Base-by-base conservation (phyloP, 1,140 invertebrate species). In the Metopolophium dirhodum region DNA sequence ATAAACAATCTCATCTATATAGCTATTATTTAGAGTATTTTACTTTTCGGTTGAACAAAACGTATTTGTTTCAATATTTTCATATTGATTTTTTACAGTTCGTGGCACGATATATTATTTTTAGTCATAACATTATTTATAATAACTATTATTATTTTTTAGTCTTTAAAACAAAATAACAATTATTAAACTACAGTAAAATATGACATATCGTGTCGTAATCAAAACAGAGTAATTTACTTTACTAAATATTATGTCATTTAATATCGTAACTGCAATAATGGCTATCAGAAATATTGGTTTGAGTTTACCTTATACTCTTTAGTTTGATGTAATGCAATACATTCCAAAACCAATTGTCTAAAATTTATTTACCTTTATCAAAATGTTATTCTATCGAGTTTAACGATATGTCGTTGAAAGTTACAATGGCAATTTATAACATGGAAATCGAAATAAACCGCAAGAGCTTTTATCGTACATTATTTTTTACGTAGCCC, bases 371-470 rank as follows among this genome's bases (percentile, higher is more conserved):
- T 90, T 90, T 61, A 90, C 54, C 54, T 90, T 41, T 90, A 90
- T 68, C 89, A 45, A 68, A 90, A 90, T 41, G 57, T 68, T 90
- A n/a, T 90, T 68, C 41, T 30, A 26, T 90, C 57, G 54, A 90
- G 23, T 68, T 90, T 90, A 68, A 90, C 89, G 54, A 68, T 90
- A 90, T 30, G 57, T 68, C 89, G 89, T 90, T 90, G 89, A 90
- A 41, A 68, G 54, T 90, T 90, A 61, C 14, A 45, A 68, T 23
- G 89, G 57, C 57, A 45, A 45, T 90, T 90, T 90, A 90, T 90
- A 68, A 90, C 89, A 45, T 35, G 89, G 45, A 68, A 68, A 90
- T 68, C 89, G 89, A 90, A 90, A 68, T 68, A 90, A 45, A 90
- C 89, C 89, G 89, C 89, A 68, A 89, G 88, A 89, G 88, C 89